A percentile compares a stretch with the other conserved stretches of the same genome.
phyloP scores from a whole-genome alignment of 1,140 invertebrate genomes.

The Apis mellifera region DNA sequence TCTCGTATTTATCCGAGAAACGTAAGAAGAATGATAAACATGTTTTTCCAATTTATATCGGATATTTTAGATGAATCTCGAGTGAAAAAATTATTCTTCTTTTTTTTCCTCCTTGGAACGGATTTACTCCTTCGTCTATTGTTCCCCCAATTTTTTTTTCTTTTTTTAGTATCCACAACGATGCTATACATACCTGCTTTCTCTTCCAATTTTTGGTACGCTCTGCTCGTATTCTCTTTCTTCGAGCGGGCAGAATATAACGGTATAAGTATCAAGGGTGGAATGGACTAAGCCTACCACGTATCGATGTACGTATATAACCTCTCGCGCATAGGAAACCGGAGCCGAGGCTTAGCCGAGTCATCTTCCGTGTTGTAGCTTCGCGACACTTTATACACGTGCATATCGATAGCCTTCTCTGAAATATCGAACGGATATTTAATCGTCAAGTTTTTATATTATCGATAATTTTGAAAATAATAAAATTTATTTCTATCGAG shows the following conservation, averaged over 20 bases:
- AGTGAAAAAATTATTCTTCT: no score
- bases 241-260: neutral
- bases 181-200: neutral
- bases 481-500: no score
- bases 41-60: no score
- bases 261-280: constrained; percentile 15
- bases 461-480: neutral
- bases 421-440: neutral
- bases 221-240: neutral
- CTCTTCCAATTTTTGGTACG: neutral
- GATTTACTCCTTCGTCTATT: no score
- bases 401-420: neutral
- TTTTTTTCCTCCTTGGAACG: neutral
- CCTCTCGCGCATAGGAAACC: neutral
- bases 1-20: no score
- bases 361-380: constrained; percentile 4
- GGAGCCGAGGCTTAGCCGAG: constrained; percentile 23
- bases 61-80: no score
- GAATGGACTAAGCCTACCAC: constrained; percentile 22
- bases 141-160: no score
- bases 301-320: constrained; percentile 6
- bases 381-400: no score
- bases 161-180: neutral
- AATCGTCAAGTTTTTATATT: neutral
- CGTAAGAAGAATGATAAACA: no score